phyloP scores from a whole-genome alignment of 2,113 vertebrate genomes.

The Elanus axillaris region DNA sequence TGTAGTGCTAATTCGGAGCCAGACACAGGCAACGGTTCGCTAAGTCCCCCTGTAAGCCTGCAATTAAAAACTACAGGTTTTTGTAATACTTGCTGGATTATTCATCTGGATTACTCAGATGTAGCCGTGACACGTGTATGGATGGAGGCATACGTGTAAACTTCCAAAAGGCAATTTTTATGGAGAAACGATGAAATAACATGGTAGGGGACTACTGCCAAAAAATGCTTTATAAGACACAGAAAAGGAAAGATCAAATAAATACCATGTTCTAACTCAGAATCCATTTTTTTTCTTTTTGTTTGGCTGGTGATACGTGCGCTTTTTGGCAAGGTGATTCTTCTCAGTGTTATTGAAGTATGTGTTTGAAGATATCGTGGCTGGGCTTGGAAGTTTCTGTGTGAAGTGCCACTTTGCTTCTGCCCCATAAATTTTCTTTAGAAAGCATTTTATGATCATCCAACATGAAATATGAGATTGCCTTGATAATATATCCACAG shows the following conservation, averaged over 20 bases:
- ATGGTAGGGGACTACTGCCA: neutral
- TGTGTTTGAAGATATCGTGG: accelerated
- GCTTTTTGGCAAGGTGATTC: neutral
- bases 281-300: neutral
- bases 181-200: neutral
- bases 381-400: neutral
- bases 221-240: neutral
- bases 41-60: neutral
- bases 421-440: neutral
- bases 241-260: neutral
- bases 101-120: neutral
- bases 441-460: neutral
- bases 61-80: neutral
- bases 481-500: neutral
- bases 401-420: neutral
- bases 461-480: neutral
- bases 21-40: neutral
- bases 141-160: neutral
- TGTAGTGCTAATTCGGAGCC: neutral
- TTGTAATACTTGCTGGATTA: neutral
- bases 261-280: neutral
- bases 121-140: neutral
- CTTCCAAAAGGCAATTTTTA: neutral
- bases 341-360: neutral
- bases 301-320: neutral